phyloP scores from a whole-genome alignment of 2,888 invertebrate genomes.

The Hermodice carunculata region DNA sequence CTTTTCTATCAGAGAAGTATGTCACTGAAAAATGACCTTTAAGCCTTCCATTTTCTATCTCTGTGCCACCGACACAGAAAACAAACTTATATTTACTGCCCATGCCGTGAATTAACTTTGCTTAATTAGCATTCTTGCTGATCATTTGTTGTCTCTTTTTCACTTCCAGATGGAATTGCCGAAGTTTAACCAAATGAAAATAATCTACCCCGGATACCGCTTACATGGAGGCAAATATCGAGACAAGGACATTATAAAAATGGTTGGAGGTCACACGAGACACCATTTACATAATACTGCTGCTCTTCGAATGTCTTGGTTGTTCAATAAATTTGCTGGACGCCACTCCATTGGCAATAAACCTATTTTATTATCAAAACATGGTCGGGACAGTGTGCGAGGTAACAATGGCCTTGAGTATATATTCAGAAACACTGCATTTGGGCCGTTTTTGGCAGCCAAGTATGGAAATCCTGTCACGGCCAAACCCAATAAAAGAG shows the following conservation, averaged over 20 bases:
- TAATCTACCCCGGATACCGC: constrained; percentile 61
- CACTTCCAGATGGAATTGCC: constrained; percentile 58
- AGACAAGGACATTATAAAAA: constrained; percentile 52
- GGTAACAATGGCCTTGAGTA: constrained; percentile 57
- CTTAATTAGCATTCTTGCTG: not conserved
- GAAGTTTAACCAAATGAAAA: constrained; percentile 52
- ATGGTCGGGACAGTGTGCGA: constrained; percentile 55
- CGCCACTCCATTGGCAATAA: constrained; percentile 59
- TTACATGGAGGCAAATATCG: constrained; percentile 57
- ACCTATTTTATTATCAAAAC: constrained; percentile 56
- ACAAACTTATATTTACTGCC: too few species aligned
- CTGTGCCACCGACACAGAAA: too few species aligned
- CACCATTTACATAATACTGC: constrained; percentile 62
- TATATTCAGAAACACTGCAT: constrained; percentile 64
- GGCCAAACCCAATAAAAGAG: constrained; percentile 42
- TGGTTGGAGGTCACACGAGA: constrained; percentile 46
- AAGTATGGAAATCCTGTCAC: constrained; percentile 65
- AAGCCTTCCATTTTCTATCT: too few species aligned
- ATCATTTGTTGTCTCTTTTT: constrained; percentile 2
- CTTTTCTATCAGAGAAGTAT: too few species aligned
- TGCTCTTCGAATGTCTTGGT: constrained; percentile 60
- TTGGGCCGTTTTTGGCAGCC: constrained; percentile 63
- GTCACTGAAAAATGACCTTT: too few species aligned
- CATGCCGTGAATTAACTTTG: not conserved
- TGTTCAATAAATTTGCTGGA: constrained; percentile 60